Percentiles rank a stretch among this genome's conserved stretches.
Evolutionary conservation across 2,888 invertebrate genomes (phyloP).

Genomic region (Dasysyrphus albostriatus): DNA sequence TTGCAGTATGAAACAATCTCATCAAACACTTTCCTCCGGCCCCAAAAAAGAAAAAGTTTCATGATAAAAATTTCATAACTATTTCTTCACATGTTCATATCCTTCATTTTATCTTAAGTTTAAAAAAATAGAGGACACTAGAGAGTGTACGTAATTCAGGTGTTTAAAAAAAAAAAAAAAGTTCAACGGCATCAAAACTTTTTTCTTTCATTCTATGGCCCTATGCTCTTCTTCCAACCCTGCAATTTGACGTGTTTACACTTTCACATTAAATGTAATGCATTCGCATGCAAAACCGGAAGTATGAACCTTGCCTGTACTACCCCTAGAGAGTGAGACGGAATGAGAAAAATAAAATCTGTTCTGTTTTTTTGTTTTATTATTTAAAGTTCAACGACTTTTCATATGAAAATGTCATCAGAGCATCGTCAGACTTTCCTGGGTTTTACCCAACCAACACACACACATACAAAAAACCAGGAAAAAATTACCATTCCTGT

Average conservation of each 20-base stretch:
- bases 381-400: constrained; percentile 58
- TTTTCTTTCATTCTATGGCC: background rate
- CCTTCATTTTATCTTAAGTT: background rate
- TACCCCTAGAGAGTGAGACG: constrained; percentile 6
- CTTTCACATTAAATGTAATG: constrained; percentile 43
- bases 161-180: background rate
- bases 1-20: too few species aligned
- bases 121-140: too few species aligned
- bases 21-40: too few species aligned
- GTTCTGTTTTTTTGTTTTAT: background rate
- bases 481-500: constrained; percentile 34
- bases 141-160: background rate
- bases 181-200: constrained; percentile 31
- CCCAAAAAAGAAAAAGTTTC: too few species aligned
- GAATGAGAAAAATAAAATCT: constrained; percentile 7
- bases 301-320: background rate
- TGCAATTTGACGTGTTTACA: constrained; percentile 22
- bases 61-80: too few species aligned
- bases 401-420: constrained; percentile 48
- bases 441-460: constrained; percentile 6
- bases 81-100: background rate
- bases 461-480: background rate
- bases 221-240: background rate
- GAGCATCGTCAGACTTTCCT: constrained; percentile 36
- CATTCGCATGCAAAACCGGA: constrained; percentile 18